Percentiles rank a stretch among this genome's conserved stretches.
phyloP scores from a whole-genome alignment of 2,797 vertebrate species.

The Halcyon smyrnensis region DNA sequence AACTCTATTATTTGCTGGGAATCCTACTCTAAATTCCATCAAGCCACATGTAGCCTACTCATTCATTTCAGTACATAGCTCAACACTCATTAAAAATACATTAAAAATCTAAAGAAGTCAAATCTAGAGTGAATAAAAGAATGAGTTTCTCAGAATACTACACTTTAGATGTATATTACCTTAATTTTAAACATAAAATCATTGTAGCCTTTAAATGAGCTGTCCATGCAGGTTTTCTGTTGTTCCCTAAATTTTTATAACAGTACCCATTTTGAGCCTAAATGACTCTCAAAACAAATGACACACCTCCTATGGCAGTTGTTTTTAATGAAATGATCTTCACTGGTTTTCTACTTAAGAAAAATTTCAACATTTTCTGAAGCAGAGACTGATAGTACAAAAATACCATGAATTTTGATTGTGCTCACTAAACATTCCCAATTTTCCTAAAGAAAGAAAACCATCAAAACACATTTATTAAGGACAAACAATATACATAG shows the following conservation, averaged over 20 bases:
- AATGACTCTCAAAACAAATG: constrained; percentile 36
- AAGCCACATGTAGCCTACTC: background rate
- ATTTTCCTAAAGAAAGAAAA: constrained; percentile 24
- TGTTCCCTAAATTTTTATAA: constrained; percentile 13
- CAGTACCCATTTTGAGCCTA: constrained; percentile 21
- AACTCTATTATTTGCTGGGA: background rate
- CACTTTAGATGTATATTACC: background rate
- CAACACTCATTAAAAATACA: background rate
- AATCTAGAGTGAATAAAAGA: constrained; percentile 8
- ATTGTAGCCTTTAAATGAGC: constrained; percentile 5
- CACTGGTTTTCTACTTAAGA: background rate
- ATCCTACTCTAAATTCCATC: background rate
- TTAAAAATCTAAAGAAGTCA: constrained; percentile 1
- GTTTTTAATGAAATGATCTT: constrained; percentile 39
- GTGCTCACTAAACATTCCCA: background rate
- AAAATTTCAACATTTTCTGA: background rate
- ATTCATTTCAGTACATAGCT: background rate
- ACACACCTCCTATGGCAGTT: background rate
- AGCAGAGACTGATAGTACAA: background rate
- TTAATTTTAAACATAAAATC: constrained; percentile 29
- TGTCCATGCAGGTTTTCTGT: background rate
- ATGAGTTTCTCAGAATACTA: background rate
- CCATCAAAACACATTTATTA: constrained; percentile 32
- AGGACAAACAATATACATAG: background rate
- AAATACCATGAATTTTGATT: constrained; percentile 7